These are phyloP conservation scores for Bos javanicus DNA, from an alignment of 2,113 vertebrate genomes.

Conservation along the genomic window DNA sequence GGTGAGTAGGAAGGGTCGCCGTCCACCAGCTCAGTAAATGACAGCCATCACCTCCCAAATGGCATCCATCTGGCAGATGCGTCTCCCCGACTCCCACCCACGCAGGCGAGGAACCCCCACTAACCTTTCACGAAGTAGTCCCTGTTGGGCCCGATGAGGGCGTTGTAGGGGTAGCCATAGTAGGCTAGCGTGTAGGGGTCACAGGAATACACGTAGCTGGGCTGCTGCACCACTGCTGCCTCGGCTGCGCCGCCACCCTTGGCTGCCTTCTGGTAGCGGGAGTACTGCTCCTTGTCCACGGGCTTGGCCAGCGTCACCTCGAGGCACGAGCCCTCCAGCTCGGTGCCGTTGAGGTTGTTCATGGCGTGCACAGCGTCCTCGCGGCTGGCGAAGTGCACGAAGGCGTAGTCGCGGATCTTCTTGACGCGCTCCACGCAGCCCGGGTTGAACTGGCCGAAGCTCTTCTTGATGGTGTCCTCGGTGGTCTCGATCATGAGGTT, in stretches of 20 bases:
- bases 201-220: conserved; percentile 95
- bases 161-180: conserved; percentile 96
- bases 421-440: conserved; percentile 97
- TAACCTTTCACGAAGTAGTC: conserved; percentile 99
- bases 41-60: fast-evolving
- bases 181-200: conserved; percentile 96
- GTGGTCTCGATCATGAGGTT: conserved; percentile 99
- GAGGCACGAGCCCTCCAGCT: conserved; percentile 96
- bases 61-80: fast-evolving
- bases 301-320: conserved; percentile 99
- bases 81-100: fast-evolving
- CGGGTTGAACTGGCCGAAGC: conserved; percentile 95
- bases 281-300: conserved; percentile 98
- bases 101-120: conserved; percentile 62
- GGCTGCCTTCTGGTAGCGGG: conserved; percentile 97
- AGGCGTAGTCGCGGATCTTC: conserved; percentile 98
- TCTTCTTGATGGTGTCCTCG: conserved; percentile 93
- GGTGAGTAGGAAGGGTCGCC: fast-evolving
- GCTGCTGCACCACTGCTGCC: conserved; percentile 81
- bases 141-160: conserved; percentile 96
- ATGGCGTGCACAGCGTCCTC: conserved; percentile 96
- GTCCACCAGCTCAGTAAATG: not conserved
- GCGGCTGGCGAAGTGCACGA: conserved; percentile 95
- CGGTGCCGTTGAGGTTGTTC: conserved; percentile 94
- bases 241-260: conserved; percentile 84